Percentiles rank a stretch among this genome's conserved stretches.
These are phyloP conservation scores for Agrypnus murinus DNA, from an alignment of 2,888 invertebrate genomes.

Conservation along the genomic window DNA sequence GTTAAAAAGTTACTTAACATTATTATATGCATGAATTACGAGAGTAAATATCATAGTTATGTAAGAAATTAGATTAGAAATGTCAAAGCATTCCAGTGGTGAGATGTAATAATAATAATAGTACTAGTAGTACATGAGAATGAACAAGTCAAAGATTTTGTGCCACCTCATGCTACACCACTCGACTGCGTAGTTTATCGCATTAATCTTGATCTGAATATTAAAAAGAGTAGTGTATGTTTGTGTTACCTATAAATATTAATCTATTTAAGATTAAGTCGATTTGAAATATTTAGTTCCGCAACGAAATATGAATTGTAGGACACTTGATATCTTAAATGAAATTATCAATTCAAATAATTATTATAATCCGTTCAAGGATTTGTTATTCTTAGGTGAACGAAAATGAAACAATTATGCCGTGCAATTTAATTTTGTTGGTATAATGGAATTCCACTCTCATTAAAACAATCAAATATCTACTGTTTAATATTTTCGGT, in stretches of 20 bases:
- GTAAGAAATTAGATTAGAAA: conserved; percentile 35
- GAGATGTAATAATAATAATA: conserved; percentile 4
- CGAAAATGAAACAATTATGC: background rate
- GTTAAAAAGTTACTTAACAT: conserved; percentile 40
- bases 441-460: background rate
- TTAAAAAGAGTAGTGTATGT: conserved; percentile 47
- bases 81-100: conserved; percentile 44
- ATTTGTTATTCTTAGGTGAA: conserved; percentile 6
- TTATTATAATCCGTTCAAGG: conserved; percentile 40
- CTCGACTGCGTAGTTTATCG: conserved; percentile 32
- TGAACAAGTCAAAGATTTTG: background rate
- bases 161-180: conserved; percentile 22
- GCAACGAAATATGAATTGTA: conserved; percentile 2
- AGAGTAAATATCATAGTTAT: conserved; percentile 42
- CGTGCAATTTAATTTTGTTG: conserved; percentile 1
- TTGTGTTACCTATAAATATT: conserved; percentile 47
- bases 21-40: conserved; percentile 32
- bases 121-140: conserved; percentile 9
- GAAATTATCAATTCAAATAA: conserved; percentile 29
- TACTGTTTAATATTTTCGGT: conserved; percentile 20
- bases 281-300: conserved; percentile 28
- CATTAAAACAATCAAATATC: conserved; percentile 2
- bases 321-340: conserved; percentile 40
- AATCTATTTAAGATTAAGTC: background rate
- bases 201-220: conserved; percentile 46